These are phyloP conservation scores for Branchinecta sandiegonensis DNA, from an alignment of 2,888 invertebrate species.

Conservation along the genomic window DNA sequence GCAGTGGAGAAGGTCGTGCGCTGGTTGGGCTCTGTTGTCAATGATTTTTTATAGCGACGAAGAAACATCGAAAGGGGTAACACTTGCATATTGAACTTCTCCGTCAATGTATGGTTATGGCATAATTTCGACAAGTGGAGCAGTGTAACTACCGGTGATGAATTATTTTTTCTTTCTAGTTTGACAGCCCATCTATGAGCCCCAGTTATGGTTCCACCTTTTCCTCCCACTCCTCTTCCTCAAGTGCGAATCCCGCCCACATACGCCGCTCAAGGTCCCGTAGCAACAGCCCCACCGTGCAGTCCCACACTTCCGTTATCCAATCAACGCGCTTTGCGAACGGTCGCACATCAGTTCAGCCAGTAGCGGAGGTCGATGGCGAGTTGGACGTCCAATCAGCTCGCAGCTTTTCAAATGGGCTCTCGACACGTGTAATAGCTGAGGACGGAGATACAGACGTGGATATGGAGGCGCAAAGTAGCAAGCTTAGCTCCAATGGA, in stretches of 20 bases:
- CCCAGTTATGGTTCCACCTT: constrained; percentile 30
- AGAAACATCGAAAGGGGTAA: too few species aligned
- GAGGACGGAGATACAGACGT: background rate
- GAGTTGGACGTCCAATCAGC: background rate
- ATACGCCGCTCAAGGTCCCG: constrained; percentile 4
- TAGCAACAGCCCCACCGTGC: constrained; percentile 11
- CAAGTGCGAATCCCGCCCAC: constrained; percentile 23
- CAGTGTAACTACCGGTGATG: too few species aligned
- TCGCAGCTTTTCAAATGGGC: background rate
- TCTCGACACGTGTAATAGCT: background rate
- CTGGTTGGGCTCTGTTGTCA: too few species aligned
- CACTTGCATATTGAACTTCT: too few species aligned
- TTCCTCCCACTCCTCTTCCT: constrained; percentile 25
- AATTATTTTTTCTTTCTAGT: constrained; percentile 28
- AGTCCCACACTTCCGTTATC: background rate
- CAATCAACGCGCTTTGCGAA: background rate
- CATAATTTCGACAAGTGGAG: too few species aligned
- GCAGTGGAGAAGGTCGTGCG: too few species aligned
- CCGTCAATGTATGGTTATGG: too few species aligned
- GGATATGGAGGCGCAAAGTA: background rate
- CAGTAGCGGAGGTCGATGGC: background rate
- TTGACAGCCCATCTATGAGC: constrained; percentile 34
- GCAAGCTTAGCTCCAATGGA: background rate
- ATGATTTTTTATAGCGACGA: too few species aligned
- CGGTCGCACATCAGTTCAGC: background rate